Evolutionary conservation across 2,797 vertebrate genomes (phyloP).

Genomic region (Phrynocephalus guinanensis): DNA sequence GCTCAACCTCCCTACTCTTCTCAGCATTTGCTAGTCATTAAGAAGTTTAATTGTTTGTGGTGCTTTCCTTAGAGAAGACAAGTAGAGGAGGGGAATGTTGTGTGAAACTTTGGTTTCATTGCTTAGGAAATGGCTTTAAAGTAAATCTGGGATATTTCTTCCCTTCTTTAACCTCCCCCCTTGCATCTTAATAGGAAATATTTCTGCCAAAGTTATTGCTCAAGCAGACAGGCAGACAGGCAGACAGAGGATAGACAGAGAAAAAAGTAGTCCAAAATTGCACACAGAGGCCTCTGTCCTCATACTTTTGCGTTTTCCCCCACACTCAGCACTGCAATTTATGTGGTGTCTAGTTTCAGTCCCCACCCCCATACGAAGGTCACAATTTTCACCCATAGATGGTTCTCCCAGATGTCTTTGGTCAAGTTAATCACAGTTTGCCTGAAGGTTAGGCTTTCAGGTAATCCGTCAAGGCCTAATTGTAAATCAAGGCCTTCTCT

Average conservation of each 20-base stretch:
- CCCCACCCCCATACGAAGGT: conserved; percentile 83
- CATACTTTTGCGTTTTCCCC: conserved; percentile 72
- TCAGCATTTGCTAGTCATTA: conserved; percentile 74
- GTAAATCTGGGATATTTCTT: conserved; percentile 53
- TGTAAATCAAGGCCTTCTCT: conserved; percentile 84
- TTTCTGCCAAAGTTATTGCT: conserved; percentile 61
- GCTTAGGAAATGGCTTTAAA: conserved; percentile 61
- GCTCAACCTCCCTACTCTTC: conserved; percentile 64
- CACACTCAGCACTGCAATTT: conserved; percentile 73
- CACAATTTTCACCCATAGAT: conserved; percentile 84
- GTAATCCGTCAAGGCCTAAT: conserved; percentile 90
- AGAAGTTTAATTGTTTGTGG: conserved; percentile 72
- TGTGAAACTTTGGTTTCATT: conserved; percentile 18
- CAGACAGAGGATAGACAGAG: not conserved
- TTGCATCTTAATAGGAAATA: conserved; percentile 64
- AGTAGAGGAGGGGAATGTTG: not conserved
- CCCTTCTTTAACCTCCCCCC: conserved; percentile 15
- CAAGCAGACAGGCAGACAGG: conserved; percentile 43
- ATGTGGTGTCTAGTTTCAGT: conserved; percentile 87
- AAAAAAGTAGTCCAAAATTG: conserved; percentile 68
- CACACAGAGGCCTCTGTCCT: conserved; percentile 79
- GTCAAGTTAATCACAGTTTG: conserved; percentile 93
- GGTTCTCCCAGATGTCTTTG: conserved; percentile 92
- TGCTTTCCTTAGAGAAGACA: conserved; percentile 66
- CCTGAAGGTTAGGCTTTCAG: conserved; percentile 85